Conservation (phyloP, 2,113 vertebrate genomes). For the Eurystomus gularis region DNA sequence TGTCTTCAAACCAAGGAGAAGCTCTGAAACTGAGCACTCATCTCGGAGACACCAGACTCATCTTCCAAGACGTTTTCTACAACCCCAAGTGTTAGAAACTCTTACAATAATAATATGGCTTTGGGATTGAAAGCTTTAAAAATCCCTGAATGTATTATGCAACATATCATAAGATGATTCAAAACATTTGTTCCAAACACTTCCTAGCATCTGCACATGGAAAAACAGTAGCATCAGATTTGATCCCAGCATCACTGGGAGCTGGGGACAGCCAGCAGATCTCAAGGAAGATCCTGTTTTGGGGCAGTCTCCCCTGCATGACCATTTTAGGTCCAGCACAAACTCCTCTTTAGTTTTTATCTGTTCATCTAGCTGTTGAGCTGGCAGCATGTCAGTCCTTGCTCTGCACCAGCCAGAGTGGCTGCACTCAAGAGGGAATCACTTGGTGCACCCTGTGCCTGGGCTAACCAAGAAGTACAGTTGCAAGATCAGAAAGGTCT, state of each 20-base stretch:
- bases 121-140: not conserved
- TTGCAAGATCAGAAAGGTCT: not conserved
- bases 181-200: not conserved
- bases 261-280: not conserved
- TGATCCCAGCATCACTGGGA: rapidly evolving
- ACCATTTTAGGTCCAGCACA: not conserved
- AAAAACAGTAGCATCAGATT: not conserved
- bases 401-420: rapidly evolving
- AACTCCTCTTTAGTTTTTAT: not conserved
- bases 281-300: not conserved
- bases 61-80: not conserved
- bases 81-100: not conserved
- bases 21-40: not conserved
- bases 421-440: not conserved
- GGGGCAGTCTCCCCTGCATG: not conserved
- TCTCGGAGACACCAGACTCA: not conserved
- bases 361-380: not conserved
- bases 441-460: not conserved
- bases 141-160: not conserved
- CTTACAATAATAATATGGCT: not conserved
- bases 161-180: not conserved
- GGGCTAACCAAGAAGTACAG: not conserved
- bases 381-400: rapidly evolving
- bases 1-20: not conserved
- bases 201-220: rapidly evolving